Base-by-base conservation (phyloP, 2,113 vertebrate species). In the Gambusia affinis region DNA sequence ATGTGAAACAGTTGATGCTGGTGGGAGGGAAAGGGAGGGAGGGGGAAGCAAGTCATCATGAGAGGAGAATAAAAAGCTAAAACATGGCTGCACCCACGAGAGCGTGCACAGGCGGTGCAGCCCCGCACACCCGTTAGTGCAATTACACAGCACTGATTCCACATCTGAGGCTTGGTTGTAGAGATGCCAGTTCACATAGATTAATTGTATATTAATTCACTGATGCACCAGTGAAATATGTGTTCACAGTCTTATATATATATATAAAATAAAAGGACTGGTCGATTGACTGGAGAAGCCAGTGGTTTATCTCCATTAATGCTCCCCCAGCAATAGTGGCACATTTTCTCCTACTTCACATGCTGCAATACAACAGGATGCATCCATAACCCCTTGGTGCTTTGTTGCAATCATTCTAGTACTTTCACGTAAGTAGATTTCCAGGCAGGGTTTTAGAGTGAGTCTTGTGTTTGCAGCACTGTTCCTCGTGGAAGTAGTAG, bases 31-130 rank as follows among this genome's bases (percentile, higher is more conserved):
- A 3, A 8, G 33, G 33, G 0, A 2, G 35, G 8, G 10, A 2
- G 35, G 35, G 35, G 35, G 0, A 2, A 86, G 90, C 90, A 91
- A 92, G 91, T 92, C 92, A 91, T 93, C 85, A 87, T 89, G 80
- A 83, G 72, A 42, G 73, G 79, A 79, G 84, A 83, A 79, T 75
- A 65, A 78, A 83, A 80, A 82, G 67, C 87, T 85, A 72, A 88
- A 91, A 89, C 83, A 93, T 92, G 88, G 89, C 90, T 92, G 92
- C 89, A 85, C 80, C 84, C 89, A 87, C 81, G 72, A 42, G 73
- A 73, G 64, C 73, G 81, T 65, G 76, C 69, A 74, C 73, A 30
- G 75, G 61, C 73, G 31, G 79, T 64, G 75, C 73, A 79, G 72
- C 63, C 72, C 37, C 62, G 72, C 83, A 89, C 88, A 76, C 84